Percentiles rank a stretch among this genome's conserved stretches.
phyloP scores from a whole-genome alignment of 2,113 vertebrate genomes.

The Poeciliopsis turrubarensis region DNA sequence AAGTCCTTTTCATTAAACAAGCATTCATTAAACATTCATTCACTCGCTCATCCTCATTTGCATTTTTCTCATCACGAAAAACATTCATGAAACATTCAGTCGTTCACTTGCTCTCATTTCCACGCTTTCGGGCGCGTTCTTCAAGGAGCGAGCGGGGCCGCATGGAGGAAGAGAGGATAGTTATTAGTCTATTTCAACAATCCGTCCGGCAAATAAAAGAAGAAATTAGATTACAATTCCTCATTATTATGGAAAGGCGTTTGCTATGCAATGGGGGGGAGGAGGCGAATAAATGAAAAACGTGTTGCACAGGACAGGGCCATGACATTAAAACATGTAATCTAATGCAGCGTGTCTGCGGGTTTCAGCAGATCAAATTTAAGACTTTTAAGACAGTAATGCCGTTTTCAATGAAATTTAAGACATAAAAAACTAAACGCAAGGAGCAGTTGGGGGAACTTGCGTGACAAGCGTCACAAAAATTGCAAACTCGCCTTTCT shows the following conservation, averaged over 20 bases:
- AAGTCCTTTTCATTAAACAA: slow-evolving; percentile 80
- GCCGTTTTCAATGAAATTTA: too few relatives aligned
- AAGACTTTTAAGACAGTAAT: too few relatives aligned
- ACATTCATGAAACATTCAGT: slow-evolving; percentile 79
- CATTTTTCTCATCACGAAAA: slow-evolving; percentile 76
- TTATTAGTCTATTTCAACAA: slow-evolving; percentile 65
- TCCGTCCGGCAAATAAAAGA: slow-evolving; percentile 65
- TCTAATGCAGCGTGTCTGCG: background rate
- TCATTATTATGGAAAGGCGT: slow-evolving; percentile 44
- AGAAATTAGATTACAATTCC: slow-evolving; percentile 68
- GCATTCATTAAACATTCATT: slow-evolving; percentile 80
- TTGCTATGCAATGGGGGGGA: background rate
- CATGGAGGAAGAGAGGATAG: slow-evolving; percentile 17
- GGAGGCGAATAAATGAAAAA: slow-evolving; percentile 12
- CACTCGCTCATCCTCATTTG: slow-evolving; percentile 76
- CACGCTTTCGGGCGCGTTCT: slow-evolving; percentile 59
- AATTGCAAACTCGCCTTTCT: too few relatives aligned
- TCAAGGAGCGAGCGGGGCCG: slow-evolving; percentile 47
- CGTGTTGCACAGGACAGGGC: slow-evolving; percentile 47
- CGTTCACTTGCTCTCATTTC: slow-evolving; percentile 76
- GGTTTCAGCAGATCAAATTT: too few relatives aligned
- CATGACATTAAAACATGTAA: slow-evolving; percentile 45
- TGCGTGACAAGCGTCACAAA: too few relatives aligned
- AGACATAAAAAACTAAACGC: too few relatives aligned
- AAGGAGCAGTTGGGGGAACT: too few relatives aligned